A percentile compares a stretch with the other conserved stretches of the same genome.
These are phyloP conservation scores for Netelia melanura DNA, from an alignment of 2,888 invertebrate genomes.

Conservation along the genomic window DNA sequence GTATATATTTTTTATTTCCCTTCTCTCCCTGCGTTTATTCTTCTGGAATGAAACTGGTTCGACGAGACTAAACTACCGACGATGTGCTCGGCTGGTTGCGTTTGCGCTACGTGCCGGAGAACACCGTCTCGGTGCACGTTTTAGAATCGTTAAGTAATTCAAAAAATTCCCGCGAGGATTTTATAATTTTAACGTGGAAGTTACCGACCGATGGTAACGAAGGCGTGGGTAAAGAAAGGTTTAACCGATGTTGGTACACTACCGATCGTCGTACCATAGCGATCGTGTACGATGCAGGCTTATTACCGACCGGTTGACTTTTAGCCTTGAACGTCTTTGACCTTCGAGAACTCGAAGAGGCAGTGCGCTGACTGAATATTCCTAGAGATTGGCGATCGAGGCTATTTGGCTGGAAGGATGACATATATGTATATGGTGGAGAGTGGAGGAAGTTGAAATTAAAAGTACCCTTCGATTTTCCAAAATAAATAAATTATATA, in stretches of 20 bases:
- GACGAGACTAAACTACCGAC: not conserved
- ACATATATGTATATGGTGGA: not conserved
- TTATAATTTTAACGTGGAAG: not conserved
- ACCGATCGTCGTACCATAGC: conserved; percentile 8
- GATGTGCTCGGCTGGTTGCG: not conserved
- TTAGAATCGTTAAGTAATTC: conserved; percentile 22
- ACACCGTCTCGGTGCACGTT: not conserved
- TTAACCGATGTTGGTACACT: conserved; percentile 18
- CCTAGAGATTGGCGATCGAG: not conserved
- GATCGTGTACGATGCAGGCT: not conserved
- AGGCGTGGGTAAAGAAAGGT: not conserved
- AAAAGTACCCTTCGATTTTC: not conserved
- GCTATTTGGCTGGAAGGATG: not conserved
- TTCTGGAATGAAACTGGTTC: conserved; percentile 51
- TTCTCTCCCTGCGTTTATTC: conserved; percentile 11
- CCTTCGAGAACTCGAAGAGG: conserved; percentile 26
- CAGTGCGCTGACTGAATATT: conserved; percentile 46
- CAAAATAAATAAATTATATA: conserved; percentile 45
- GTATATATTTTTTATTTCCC: conserved; percentile 37
- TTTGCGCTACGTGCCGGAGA: not conserved
- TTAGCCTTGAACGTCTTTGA: conserved; percentile 4
- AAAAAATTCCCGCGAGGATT: not conserved
- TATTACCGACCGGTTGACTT: conserved; percentile 37
- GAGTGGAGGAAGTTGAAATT: not conserved
- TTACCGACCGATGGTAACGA: conserved; percentile 27